Conservation (phyloP, 2,113 vertebrate species). For the Podilymbus podiceps region DNA sequence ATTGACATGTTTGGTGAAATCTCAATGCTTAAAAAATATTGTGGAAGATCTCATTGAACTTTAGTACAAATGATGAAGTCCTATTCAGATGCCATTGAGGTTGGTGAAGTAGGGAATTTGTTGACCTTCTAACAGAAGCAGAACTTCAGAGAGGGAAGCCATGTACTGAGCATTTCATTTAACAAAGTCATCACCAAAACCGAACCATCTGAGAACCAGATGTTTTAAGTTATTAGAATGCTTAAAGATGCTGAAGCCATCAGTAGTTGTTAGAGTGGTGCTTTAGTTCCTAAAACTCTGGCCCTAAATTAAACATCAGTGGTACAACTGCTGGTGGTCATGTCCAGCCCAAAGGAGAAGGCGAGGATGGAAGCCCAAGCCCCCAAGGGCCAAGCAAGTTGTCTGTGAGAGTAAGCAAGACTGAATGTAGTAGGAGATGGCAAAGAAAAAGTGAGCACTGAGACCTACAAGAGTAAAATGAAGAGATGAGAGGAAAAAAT, state of each 20-base stretch:
- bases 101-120: neutral
- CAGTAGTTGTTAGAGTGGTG: neutral
- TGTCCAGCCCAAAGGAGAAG: neutral
- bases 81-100: neutral
- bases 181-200: neutral
- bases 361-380: neutral
- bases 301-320: neutral
- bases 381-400: neutral
- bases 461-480: neutral
- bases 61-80: neutral
- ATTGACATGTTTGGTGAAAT: neutral
- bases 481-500: neutral
- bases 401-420: neutral
- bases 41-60: neutral
- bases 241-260: neutral
- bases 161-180: neutral
- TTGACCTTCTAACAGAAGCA: neutral
- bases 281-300: neutral
- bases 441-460: neutral
- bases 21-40: neutral
- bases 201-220: neutral
- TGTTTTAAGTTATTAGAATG: neutral
- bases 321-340: neutral
- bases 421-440: neutral
- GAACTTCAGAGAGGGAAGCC: neutral